Evolutionary conservation across 2,888 invertebrate genomes (phyloP), one percentile per base, ranked within the genome.

Genomic region (Phlogophora meticulosa): DNA sequence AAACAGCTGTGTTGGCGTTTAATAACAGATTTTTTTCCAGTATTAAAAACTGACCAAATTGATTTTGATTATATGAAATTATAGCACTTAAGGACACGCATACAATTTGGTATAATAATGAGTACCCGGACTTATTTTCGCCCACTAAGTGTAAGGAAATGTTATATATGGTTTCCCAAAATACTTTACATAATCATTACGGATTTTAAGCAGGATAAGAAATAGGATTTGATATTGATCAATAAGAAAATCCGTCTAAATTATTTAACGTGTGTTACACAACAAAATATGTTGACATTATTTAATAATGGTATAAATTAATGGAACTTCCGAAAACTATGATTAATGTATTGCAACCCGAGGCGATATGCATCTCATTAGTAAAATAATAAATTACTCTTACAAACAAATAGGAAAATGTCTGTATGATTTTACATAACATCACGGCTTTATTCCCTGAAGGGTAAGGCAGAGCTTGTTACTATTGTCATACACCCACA

Each of bases 1-100:
- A 60, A 78, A 56, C 61, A 79, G 51, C 17, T 36, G 78, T 70
- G 85, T 88, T 75, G 87, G 87, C 78, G 82, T 74, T 72, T 80
- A 83, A 83, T 80, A 77, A 82, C 62, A 70, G 53, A 75, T 68
- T 63, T 66, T n/a, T 61, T 58, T 53, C 17, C 57, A 58, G 40
- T 46, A 59, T 68, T 34, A 43, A 67, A 67, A 59, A 34, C 36
- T 17, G 49, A 69, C 49, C 24, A 61, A 76, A 81, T 76, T 74
- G 72, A 71, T 82, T 67, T 59, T 72, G 72, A 82, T 82, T 81
- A 71, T 59, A 80, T 69, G 46, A 77, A 77, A 79, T 82, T 77
- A 81, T 49, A 45, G 60, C 60, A 59, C 32, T 69, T 73, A 69
- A 20, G 48, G 64, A 60, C 64, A 56, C 53, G 11, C 43, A 56